Evolutionary conservation across 2,113 vertebrate genomes (phyloP), one percentile per base, ranked within the genome.

Genomic region (Malaclemys terrapin): DNA sequence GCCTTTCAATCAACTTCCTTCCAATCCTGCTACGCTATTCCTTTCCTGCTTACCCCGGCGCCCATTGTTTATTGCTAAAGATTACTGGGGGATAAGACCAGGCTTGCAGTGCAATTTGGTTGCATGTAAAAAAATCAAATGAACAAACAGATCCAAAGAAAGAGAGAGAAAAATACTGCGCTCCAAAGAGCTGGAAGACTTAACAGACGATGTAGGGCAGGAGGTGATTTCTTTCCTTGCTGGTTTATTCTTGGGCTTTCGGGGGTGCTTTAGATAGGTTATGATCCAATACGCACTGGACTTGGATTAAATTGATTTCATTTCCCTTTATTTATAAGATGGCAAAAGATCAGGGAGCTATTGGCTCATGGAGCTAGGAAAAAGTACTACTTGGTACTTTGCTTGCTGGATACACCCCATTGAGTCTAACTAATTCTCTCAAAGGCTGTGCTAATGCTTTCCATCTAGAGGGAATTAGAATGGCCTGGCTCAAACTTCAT

Each of bases 221-320:
- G 4, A 69, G 24, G 76, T 62, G 84, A 27, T 80, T 87, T 56
- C 69, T 88, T 75, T 65, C 65, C 78, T 80, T 57, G 52, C 38
- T n/a, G 59, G 80, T 91, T 91, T 89, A 80, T 88, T 82, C 84
- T 80, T 24, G 52, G 50, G 45, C 22, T 89, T 75, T 88, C 69
- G 8, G 87, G 84, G 52, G 85, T 81, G 62, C 6, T 90, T 93
- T 75, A 52, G 69, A 88, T 82, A 52, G 38, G 89, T 85, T 85
- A 31, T 80, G 79, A 52, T 85, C 69, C 93, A 93, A 65, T 38
- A 47, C n/a, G 56, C 78, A 10, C 81, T 7, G 78, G 85, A 57
- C 78, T 65, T 85, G 91, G 76, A 85, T 95, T 90, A 83, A 87
- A 90, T 53, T 25, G 29, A 65, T 85, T 93, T 93, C 84, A 78